Conservation (phyloP, 1,140 invertebrate genomes). For the Melanaphis sacchari region DNA sequence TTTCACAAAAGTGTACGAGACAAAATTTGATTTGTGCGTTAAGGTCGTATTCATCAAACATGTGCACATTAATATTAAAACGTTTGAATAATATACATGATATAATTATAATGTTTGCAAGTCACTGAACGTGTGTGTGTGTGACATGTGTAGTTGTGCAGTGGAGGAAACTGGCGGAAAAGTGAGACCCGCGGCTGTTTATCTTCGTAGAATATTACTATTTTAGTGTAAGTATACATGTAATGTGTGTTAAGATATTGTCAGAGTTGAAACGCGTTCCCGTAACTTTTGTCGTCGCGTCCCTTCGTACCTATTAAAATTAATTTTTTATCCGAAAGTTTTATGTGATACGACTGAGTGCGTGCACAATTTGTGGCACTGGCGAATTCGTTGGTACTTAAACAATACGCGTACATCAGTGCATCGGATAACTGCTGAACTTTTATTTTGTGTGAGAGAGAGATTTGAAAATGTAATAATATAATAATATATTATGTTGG, state of each 20-base stretch:
- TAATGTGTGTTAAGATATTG: background rate
- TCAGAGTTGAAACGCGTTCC: background rate
- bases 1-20: background rate
- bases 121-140: background rate
- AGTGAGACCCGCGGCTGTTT: background rate
- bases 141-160: background rate
- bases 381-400: background rate
- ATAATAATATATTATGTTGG: background rate
- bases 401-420: background rate
- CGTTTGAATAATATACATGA: background rate
- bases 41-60: background rate
- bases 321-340: background rate
- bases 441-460: background rate
- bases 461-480: background rate
- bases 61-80: conserved; percentile 15
- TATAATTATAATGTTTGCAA: background rate
- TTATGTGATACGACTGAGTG: background rate
- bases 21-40: background rate
- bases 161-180: background rate
- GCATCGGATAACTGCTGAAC: background rate
- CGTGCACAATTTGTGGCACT: background rate
- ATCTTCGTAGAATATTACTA: background rate
- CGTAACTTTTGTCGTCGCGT: background rate
- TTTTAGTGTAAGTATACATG: background rate
- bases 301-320: background rate